phyloP scores from a whole-genome alignment of 1,140 invertebrate species.

The Saxidomus purpurata region DNA sequence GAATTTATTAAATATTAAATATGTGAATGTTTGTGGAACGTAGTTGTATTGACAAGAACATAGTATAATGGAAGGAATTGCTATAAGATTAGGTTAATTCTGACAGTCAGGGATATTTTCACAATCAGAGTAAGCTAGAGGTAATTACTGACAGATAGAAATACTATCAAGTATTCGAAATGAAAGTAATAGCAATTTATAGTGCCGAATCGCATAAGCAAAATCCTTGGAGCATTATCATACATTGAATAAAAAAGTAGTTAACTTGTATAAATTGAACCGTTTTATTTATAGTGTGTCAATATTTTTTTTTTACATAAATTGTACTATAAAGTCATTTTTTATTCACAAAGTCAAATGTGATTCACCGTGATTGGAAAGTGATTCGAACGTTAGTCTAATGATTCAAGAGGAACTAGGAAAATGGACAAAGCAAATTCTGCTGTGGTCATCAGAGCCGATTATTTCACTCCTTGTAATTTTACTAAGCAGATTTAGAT shows the following conservation, averaged over 20 bases:
- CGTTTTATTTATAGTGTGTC: no score
- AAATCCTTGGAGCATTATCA: constrained; percentile 9
- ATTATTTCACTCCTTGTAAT: not conserved
- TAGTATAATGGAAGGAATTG: not conserved
- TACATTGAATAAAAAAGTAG: no score
- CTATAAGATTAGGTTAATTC: not conserved
- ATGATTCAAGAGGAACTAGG: no score
- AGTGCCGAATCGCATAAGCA: not conserved
- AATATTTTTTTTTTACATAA: no score
- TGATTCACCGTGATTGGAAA: no score
- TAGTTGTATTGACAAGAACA: not conserved
- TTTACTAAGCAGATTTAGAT: not conserved
- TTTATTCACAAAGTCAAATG: no score
- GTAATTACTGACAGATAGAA: not conserved
- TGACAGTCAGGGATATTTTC: not conserved
- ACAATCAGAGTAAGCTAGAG: not conserved
- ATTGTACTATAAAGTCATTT: no score
- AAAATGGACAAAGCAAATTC: no score
- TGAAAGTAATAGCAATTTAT: not conserved
- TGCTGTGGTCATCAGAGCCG: not conserved
- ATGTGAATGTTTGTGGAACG: not conserved
- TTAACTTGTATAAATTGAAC: no score
- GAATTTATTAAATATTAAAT: constrained; percentile 20
- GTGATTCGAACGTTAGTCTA: no score
- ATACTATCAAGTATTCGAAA: not conserved